phyloP scores from a whole-genome alignment of 2,113 vertebrate species.

The Corythoichthys intestinalis region DNA sequence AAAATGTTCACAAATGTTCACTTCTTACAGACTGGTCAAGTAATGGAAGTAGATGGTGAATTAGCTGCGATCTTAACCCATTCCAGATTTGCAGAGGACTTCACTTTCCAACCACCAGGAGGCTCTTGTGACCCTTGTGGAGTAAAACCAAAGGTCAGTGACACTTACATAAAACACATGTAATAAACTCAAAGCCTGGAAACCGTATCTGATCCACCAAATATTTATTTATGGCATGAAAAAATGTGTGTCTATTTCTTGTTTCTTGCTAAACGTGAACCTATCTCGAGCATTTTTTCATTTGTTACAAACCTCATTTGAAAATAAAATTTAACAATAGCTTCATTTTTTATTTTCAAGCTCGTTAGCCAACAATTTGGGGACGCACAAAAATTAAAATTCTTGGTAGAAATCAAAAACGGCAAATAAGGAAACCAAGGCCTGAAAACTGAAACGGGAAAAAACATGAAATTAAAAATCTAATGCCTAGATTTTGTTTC shows the following conservation, averaged over 20 bases:
- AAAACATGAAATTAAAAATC: no score
- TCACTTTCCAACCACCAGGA: conserved; percentile 58
- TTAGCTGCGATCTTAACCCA: conserved; percentile 72
- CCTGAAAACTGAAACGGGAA: no score
- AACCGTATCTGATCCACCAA: background rate
- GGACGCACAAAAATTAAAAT: no score
- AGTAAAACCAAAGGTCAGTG: conserved; percentile 69
- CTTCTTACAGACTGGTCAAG: conserved; percentile 69
- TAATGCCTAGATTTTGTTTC: no score
- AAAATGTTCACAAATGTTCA: background rate
- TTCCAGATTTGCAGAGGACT: conserved; percentile 78
- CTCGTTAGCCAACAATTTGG: no score
- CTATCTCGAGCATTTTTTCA: no score
- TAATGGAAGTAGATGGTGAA: conserved; percentile 76
- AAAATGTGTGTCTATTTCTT: background rate
- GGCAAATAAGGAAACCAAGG: no score
- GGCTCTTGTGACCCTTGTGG: conserved; percentile 27
- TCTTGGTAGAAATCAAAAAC: no score
- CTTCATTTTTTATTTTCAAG: no score
- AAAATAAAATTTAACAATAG: no score
- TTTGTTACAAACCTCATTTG: background rate
- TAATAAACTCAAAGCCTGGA: background rate
- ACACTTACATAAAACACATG: background rate
- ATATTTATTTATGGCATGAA: background rate
- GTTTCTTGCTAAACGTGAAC: background rate